A percentile compares a stretch with the other conserved stretches of the same genome.
Evolutionary conservation across 2,888 invertebrate species (phyloP).

Genomic region (Lasioglossum pauxillum): DNA sequence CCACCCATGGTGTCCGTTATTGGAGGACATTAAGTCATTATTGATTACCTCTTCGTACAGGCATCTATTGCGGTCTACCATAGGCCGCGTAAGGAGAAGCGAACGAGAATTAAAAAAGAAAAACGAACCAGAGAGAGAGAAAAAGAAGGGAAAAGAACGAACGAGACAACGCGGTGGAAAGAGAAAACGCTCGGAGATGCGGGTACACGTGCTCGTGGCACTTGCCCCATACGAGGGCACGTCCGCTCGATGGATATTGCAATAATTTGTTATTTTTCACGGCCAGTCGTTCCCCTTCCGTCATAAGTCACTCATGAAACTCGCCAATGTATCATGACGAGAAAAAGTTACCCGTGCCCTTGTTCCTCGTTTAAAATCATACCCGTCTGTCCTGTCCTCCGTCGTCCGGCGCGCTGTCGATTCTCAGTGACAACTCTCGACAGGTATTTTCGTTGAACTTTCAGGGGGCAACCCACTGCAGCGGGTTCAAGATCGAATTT

Average conservation of each 20-base stretch:
- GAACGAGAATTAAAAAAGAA: conserved; percentile 41
- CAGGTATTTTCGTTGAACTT: background rate
- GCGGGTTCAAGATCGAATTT: background rate
- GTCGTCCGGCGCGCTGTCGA: background rate
- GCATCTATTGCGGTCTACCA: conserved; percentile 68
- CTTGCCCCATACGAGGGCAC: conserved; percentile 48
- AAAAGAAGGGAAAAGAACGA: conserved; percentile 4
- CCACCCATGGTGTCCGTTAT: conserved; percentile 84
- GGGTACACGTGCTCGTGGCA: conserved; percentile 73
- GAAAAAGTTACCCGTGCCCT: conserved; percentile 31
- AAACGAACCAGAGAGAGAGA: background rate
- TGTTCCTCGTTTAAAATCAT: conserved; percentile 35
- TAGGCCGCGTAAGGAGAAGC: conserved; percentile 68
- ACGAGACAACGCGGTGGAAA: background rate
- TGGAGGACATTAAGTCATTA: conserved; percentile 83
- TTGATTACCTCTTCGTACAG: conserved; percentile 80
- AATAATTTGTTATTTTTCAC: conserved; percentile 74
- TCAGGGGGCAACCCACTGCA: too few relatives aligned
- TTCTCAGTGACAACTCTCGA: background rate
- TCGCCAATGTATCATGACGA: conserved; percentile 46
- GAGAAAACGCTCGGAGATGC: conserved; percentile 64
- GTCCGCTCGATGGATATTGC: conserved; percentile 65
- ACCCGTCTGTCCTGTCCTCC: background rate
- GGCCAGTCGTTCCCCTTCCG: conserved; percentile 58
- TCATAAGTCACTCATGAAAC: conserved; percentile 65